These are phyloP conservation scores for Brevimyrus niger DNA, from an alignment of 2,113 vertebrate genomes.

Conservation along the genomic window DNA sequence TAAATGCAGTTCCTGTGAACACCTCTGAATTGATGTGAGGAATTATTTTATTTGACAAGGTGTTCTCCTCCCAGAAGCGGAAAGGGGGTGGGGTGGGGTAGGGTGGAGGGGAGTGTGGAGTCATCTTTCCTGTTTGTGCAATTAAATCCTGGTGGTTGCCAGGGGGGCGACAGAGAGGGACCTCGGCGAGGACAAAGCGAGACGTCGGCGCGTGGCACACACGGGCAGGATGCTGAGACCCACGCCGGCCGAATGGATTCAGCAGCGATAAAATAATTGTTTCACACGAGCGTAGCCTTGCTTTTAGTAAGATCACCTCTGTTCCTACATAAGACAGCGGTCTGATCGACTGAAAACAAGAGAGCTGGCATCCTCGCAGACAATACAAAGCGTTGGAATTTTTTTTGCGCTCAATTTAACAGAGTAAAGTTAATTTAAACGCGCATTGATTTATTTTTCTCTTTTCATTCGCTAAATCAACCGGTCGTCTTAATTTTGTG, in stretches of 20 bases:
- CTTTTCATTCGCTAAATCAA: neutral
- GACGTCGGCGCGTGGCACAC: constrained; percentile 35
- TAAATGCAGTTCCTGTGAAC: neutral
- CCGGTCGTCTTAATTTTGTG: neutral
- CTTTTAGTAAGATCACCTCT: neutral
- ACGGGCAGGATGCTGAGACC: constrained; percentile 3
- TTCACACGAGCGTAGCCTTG: neutral
- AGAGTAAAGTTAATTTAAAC: neutral
- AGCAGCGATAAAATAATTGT: neutral
- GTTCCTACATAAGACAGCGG: neutral
- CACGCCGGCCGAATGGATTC: constrained; percentile 13
- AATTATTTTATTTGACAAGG: neutral
- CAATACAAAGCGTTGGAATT: neutral
- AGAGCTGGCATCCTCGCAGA: neutral
- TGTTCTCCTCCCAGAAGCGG: neutral
- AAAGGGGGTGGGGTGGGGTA: neutral
- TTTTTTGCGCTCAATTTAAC: neutral
- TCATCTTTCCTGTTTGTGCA: neutral
- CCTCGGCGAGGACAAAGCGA: constrained; percentile 14
- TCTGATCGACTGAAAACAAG: neutral
- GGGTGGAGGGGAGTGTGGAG: neutral
- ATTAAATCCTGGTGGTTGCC: neutral
- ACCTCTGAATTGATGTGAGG: neutral
- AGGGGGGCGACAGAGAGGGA: neutral
- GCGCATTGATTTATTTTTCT: neutral